Percentiles rank a stretch among this genome's conserved stretches.
Conservation (phyloP, 2,113 vertebrate genomes). For the Phodopus roborovskii region DNA sequence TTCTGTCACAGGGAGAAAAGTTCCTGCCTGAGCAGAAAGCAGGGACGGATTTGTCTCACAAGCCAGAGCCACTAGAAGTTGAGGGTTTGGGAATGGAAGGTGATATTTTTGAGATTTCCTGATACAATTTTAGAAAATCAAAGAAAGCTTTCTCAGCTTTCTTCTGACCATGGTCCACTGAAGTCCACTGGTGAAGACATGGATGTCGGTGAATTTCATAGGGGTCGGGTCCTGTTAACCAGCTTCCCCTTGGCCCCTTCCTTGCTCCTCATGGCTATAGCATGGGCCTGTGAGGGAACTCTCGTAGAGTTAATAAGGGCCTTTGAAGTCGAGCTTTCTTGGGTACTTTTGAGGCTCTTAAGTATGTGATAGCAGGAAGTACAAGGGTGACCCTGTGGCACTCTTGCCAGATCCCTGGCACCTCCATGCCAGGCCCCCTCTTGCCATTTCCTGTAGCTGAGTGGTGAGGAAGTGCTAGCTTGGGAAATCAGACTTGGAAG, state of each 20-base stretch:
- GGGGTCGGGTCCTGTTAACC: background rate
- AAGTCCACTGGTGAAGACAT: background rate
- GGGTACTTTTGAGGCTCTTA: background rate
- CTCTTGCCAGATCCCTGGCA: background rate
- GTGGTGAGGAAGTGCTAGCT: constrained; percentile 42
- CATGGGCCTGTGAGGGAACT: too few species aligned
- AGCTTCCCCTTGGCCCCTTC: accelerated
- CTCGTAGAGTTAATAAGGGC: background rate
- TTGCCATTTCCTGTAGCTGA: constrained; percentile 24
- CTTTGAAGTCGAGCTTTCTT: constrained; percentile 39
- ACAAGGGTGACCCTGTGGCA: background rate
- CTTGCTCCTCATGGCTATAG: accelerated
- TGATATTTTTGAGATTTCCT: constrained; percentile 9
- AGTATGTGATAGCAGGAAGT: background rate
- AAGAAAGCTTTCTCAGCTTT: background rate
- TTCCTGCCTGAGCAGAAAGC: constrained; percentile 27
- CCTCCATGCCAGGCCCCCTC: accelerated
- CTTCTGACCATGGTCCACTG: constrained; percentile 33
- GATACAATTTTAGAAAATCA: constrained; percentile 30
- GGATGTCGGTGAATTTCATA: background rate
- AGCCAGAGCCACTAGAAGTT: background rate
- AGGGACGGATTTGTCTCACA: background rate
- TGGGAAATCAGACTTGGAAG: constrained; percentile 65
- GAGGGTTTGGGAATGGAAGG: background rate
- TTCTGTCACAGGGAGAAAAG: background rate